Base-by-base conservation (phyloP, 2,797 vertebrate genomes). In the Vespertilio murinus region DNA sequence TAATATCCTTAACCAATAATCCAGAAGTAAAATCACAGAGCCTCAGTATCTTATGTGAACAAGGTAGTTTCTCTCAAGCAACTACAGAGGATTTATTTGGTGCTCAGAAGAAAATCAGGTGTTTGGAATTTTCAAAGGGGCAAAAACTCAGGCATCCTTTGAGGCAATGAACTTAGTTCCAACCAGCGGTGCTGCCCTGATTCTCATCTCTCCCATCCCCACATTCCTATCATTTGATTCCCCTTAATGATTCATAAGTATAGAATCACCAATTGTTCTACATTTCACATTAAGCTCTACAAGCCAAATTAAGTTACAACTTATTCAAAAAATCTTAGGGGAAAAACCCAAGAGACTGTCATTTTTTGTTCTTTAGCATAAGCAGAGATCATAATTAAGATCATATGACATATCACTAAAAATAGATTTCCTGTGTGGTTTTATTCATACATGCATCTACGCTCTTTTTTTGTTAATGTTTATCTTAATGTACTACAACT, bases 281-380 rank as follows among this genome's bases (percentile, higher is more conserved):
- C 65, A 90, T 80, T 88, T 74, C 30, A 56, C 47, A 87, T 92
- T 96, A 84, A 75, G 54, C 77, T 82, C 85, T 94, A 75, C 11
- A 91, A 88, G 52, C 33, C 69, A 95, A 85, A 94, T 11, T 88
- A 42, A 94, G 42, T 91, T 95, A 85, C 22, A 85, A 91, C 33
- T 45, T 91, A 75, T 81, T 94, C 69, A 92, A 88, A 81, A 91
- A 92, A 81, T 96, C 73, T 69, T 65, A 82, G 12, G n/a, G 49
- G 81, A 90, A 49, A 92, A 49, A 73, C n/a, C 59, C 35, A 90
- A 65, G 79, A 94, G 59, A 54, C 7, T 90, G 47, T 69, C 64
- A 82, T 88, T 90, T 93, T 33, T 90, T 84, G 23, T 91, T 90
- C 64, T 85, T 61, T 86, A 40, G 61, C 59, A 86, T 91, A 96